Evolutionary conservation across 1,140 invertebrate genomes (phyloP), one percentile per base, ranked within the genome.

Genomic region (Ceratina calcarata): DNA sequence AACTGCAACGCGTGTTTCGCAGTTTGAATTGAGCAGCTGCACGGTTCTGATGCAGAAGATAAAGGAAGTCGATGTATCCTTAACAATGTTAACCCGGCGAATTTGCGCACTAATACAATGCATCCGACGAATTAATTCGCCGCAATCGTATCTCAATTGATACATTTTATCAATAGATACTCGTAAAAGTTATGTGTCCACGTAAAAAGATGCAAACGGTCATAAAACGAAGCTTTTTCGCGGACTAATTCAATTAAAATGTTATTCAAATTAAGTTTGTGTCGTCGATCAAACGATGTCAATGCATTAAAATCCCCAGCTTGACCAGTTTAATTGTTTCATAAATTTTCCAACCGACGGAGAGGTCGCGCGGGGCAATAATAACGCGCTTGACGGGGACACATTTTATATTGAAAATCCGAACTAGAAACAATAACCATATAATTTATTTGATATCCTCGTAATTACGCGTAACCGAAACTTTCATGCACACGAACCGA

Each of bases 21-120:
- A 74, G 62, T 74, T 79, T 74, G 65, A 79, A 74, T 67, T 61
- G 70, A 79, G 70, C 77, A 79, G 70, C 77, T 79, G 70, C 70
- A 13, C 70, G 32, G 20, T 71, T 79, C 70, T 27, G 61, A 58
- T 49, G 61, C 60, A 49, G 45, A 55, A 51, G 64, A 49, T 76
- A 67, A 51, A 76, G n/a, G 27, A 32, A 58, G 74, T 68, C 60
- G 66, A 70, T 62, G n/a, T 55, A 61, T 70, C 71, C 75, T 78
- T 78, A 78, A 78, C 75, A 24, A 78, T 70, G 45, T 78, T 78
- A 55, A 18, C 37, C 10, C 24, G 53, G 20, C 57, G 65, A 20
- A 24, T 61, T 12, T 27, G 37, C 32, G 45, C 18, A 45, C 22
- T 65, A 58, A 65, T 15, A 27, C 37, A 60, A 27, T 73, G 22